Base-by-base conservation (phyloP, 2,113 vertebrate species). In the Brachyhypopomus occidentalis region DNA sequence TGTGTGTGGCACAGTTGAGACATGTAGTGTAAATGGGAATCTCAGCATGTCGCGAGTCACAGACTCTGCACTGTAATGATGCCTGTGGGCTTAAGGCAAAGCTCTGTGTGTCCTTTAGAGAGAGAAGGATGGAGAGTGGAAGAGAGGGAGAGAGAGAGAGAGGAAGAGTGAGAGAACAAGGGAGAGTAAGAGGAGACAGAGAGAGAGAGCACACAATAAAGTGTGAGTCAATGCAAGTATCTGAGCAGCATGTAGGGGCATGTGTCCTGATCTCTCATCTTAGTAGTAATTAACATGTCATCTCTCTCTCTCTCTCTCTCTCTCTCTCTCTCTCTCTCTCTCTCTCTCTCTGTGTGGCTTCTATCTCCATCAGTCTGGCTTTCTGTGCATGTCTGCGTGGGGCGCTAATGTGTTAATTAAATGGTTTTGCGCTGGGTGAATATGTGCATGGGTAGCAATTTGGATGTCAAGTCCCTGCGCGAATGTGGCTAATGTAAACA, bases 241-340 rank as follows among this genome's bases (percentile, higher is more conserved):
- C 25, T 75, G 75, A 14, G 78, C 52, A 48, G 36, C 74, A 70
- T 58, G 77, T 75, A 59, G 63, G 77, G 70, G 66, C 78, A 52
- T 36, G 62, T 77, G 72, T 83, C 62, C 73, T 72, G 75, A 76
- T 85, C 77, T 77, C 67, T 70, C 77, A 70, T 52, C 71, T 77
- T 71, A 67, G 72, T 67, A 77, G 81, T 85, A 83, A 85, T 85
- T 85, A 85, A 85, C 27, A 80, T 85, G 81, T 83, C 81, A 77
- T 20, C 41, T 84, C 77, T 38, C 60, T 75, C 60, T 70, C 23
- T 77, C 82, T n/a, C 75, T 77, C 67, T 76, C 75, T 23, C 69
- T 60, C 62, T 83, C 48, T 78, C 81, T 52, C 70, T 83, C 69
- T 83, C 81, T 25, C 70, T 70, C 55, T 78, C 70, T 83, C 75